phyloP scores from a whole-genome alignment of 1,140 invertebrate genomes.

The Lethrus apterus region DNA sequence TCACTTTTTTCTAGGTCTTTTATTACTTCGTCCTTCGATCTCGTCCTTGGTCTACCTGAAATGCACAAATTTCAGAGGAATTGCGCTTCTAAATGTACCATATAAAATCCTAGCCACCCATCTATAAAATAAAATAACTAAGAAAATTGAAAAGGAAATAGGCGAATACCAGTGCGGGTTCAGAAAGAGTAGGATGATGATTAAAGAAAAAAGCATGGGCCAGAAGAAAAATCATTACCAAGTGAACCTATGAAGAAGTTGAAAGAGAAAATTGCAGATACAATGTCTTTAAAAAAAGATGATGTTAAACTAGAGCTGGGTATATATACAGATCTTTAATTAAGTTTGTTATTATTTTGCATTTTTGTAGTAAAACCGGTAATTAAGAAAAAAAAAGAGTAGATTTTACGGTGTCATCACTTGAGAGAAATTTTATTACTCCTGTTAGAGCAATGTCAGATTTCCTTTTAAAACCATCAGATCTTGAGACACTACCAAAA shows the following conservation, averaged over 20 bases:
- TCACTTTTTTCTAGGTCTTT: no score
- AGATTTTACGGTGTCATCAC: constrained; percentile 63
- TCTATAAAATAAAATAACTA: no score
- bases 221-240: constrained; percentile 33
- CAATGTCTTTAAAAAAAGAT: constrained; percentile 10
- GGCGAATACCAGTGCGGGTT: no score
- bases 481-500: constrained; percentile 80
- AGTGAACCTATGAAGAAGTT: constrained; percentile 24
- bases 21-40: no score
- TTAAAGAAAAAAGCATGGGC: no score
- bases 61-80: no score
- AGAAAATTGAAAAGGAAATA: no score
- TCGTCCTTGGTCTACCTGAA: no score
- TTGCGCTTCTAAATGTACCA: no score
- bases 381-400: constrained; percentile 56
- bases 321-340: no score
- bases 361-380: not conserved
- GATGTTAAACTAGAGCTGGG: constrained; percentile 8
- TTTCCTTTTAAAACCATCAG: constrained; percentile 78
- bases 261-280: constrained; percentile 33
- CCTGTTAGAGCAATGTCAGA: constrained; percentile 86
- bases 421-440: constrained; percentile 90
- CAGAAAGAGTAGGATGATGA: no score
- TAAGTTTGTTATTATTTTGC: not conserved
- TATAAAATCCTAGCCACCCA: no score